Evolutionary conservation across 2,113 vertebrate genomes (phyloP).

Genomic region (Pseudopipra pipra): DNA sequence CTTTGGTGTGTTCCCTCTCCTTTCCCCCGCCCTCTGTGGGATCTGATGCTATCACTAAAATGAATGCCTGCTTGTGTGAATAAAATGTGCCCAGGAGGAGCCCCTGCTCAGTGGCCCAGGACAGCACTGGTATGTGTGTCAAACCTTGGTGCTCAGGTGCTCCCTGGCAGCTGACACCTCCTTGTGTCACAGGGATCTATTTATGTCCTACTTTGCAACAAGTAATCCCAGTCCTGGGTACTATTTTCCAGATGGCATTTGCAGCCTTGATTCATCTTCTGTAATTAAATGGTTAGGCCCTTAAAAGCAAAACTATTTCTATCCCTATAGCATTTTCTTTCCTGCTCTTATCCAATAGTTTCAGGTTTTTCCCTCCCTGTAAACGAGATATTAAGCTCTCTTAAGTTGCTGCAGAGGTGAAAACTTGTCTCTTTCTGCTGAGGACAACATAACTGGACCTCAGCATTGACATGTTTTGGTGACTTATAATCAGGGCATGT

Average conservation of each 20-base stretch:
- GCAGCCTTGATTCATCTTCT: not conserved
- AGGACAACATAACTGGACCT: not conserved
- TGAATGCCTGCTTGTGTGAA: not conserved
- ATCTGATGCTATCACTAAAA: not conserved
- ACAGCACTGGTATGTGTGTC: not conserved
- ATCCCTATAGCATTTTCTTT: not conserved
- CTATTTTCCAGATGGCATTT: not conserved
- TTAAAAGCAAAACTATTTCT: not conserved
- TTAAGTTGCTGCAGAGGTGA: not conserved
- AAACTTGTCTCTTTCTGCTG: not conserved
- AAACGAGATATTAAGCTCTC: not conserved
- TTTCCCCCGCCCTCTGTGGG: not conserved
- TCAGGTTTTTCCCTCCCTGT: not conserved
- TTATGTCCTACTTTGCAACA: not conserved
- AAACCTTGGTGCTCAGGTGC: not conserved
- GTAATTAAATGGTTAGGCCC: not conserved
- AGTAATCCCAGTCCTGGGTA: not conserved
- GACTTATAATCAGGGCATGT: not conserved
- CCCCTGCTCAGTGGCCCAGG: not conserved
- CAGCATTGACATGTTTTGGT: not conserved
- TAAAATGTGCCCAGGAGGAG: not conserved
- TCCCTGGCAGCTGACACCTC: not conserved
- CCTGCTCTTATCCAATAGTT: not conserved
- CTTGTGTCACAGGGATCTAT: not conserved
- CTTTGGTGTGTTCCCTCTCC: not conserved